These are phyloP conservation scores for Sebastes matsubarae DNA, from an alignment of 2,797 vertebrate species.

Conservation along the genomic window DNA sequence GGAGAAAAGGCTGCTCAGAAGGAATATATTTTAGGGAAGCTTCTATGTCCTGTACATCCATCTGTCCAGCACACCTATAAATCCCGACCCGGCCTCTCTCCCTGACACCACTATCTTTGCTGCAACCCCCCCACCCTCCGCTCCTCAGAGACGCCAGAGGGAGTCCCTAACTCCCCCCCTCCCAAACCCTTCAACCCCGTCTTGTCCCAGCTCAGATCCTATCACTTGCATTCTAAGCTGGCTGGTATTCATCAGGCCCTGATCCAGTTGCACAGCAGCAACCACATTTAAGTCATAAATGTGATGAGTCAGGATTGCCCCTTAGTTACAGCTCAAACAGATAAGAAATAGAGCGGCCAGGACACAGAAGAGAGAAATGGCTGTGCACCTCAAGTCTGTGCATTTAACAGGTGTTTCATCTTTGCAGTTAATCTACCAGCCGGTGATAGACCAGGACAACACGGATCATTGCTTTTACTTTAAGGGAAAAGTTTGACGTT, in stretches of 20 bases:
- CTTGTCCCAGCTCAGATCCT: slow-evolving; percentile 27
- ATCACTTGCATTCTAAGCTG: slow-evolving; percentile 57
- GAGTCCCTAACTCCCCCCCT: slow-evolving; percentile 47
- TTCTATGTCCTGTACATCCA: not conserved
- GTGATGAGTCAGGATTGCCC: slow-evolving; percentile 50
- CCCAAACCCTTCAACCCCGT: not conserved
- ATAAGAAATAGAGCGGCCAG: slow-evolving; percentile 7
- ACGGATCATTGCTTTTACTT: not conserved
- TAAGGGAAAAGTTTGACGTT: not conserved
- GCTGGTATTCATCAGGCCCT: slow-evolving; percentile 56
- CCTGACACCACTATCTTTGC: not conserved
- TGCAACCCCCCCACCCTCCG: not conserved
- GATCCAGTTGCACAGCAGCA: slow-evolving; percentile 63
- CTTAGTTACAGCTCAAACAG: slow-evolving; percentile 48
- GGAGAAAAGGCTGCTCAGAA: not conserved
- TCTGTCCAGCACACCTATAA: not conserved
- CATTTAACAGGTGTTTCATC: not conserved
- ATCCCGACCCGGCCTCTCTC: not conserved
- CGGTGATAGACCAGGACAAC: too few species aligned
- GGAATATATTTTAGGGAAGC: not conserved
- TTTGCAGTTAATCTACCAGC: not conserved
- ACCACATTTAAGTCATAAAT: slow-evolving; percentile 63
- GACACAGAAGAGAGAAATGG: not conserved
- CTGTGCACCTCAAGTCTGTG: not conserved
- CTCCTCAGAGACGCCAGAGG: slow-evolving; percentile 34